Evolutionary conservation across 2,888 invertebrate species (phyloP).

Genomic region (Epistrophe eligans): DNA sequence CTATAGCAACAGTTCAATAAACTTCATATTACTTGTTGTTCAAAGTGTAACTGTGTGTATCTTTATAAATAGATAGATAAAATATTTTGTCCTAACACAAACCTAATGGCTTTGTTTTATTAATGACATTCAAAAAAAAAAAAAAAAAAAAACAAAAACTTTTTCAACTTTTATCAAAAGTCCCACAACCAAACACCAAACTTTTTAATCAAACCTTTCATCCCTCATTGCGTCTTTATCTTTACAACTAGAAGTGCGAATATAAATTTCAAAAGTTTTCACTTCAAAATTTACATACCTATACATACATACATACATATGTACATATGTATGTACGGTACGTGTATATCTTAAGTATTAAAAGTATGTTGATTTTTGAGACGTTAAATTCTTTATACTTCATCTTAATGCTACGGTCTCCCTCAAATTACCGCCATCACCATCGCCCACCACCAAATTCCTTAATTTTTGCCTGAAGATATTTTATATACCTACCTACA

Average conservation of each 20-base stretch:
- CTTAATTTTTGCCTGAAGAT: not conserved
- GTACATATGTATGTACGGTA: not conserved
- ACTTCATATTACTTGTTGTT: not conserved
- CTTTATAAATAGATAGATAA: not conserved
- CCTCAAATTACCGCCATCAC: not conserved
- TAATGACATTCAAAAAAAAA: not conserved
- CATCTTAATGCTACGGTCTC: not conserved
- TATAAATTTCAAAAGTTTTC: constrained; percentile 19
- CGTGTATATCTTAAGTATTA: not conserved
- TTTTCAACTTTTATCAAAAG: not conserved
- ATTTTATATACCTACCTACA: not conserved
- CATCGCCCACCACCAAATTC: not conserved
- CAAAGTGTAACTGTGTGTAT: not conserved
- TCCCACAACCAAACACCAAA: not conserved
- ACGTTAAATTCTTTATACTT: not conserved
- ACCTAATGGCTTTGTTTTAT: not conserved
- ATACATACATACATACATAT: too few relatives aligned
- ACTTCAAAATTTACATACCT: not conserved
- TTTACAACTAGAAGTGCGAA: not conserved
- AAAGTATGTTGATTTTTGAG: not conserved
- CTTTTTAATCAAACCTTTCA: constrained; percentile 1
- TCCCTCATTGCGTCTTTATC: not conserved
- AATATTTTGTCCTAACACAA: not conserved
- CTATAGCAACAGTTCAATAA: not conserved
- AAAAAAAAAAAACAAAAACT: too few relatives aligned